Conservation (phyloP, 2,888 invertebrate species). For the Chrysina gloriosa region DNA sequence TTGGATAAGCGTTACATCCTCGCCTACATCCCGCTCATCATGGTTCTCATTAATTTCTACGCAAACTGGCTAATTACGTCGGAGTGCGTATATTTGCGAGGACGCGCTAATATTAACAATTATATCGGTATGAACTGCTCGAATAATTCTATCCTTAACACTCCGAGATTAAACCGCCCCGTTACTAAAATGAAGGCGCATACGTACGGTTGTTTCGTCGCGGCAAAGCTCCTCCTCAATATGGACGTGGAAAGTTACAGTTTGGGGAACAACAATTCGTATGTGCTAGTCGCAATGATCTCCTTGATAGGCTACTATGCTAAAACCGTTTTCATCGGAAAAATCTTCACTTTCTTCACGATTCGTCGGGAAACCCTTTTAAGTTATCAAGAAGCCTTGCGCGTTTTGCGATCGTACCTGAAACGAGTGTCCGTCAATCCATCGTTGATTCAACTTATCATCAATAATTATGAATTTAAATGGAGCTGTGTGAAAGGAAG, state of each 20-base stretch:
- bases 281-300: constrained; percentile 1
- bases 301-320: constrained; percentile 25
- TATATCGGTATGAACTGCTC: constrained; percentile 3
- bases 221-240: constrained; percentile 13
- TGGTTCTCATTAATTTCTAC: constrained; percentile 27
- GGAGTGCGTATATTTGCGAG: neutral
- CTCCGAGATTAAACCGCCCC: neutral
- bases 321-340: constrained; percentile 4
- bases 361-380: constrained; percentile 3
- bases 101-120: neutral
- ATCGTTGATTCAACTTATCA: constrained; percentile 20
- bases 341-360: constrained; percentile 21
- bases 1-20: constrained; percentile 6
- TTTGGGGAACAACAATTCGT: neutral
- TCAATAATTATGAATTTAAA: constrained; percentile 40
- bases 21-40: constrained; percentile 16
- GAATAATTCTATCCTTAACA: neutral
- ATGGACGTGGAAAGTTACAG: neutral
- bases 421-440: constrained; percentile 7
- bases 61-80: constrained; percentile 25
- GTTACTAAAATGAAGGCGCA: constrained; percentile 7
- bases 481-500: constrained; percentile 39
- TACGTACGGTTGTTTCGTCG: constrained; percentile 16
- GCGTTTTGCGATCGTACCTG: constrained; percentile 17
- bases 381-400: constrained; percentile 31